Evolutionary conservation across 2,113 vertebrate species (phyloP).

Genomic region (Monopterus albus): DNA sequence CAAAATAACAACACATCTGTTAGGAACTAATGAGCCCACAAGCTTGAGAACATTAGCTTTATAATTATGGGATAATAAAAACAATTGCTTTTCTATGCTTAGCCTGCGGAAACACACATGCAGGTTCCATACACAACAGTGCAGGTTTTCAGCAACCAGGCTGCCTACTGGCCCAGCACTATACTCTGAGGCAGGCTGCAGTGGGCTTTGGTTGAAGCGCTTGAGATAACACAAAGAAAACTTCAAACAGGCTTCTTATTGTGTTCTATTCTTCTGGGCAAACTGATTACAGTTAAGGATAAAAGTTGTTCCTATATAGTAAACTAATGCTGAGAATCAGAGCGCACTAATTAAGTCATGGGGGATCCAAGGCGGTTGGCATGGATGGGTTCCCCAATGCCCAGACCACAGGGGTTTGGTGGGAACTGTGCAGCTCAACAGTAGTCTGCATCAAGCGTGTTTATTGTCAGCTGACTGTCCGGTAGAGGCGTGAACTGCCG

Average conservation of each 20-base stretch:
- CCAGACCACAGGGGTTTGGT: slow-evolving; percentile 65
- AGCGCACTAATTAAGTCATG: slow-evolving; percentile 83
- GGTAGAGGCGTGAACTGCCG: slow-evolving; percentile 66
- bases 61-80: slow-evolving; percentile 64
- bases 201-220: slow-evolving; percentile 75
- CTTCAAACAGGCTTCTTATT: slow-evolving; percentile 78
- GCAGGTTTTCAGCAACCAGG: slow-evolving; percentile 56
- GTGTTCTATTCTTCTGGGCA: slow-evolving; percentile 79
- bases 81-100: slow-evolving; percentile 50
- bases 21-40: slow-evolving; percentile 46
- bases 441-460: slow-evolving; percentile 77
- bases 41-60: slow-evolving; percentile 36
- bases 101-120: slow-evolving; percentile 35
- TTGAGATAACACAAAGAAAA: slow-evolving; percentile 76
- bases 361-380: slow-evolving; percentile 72
- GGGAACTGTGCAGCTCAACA: slow-evolving; percentile 73
- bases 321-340: slow-evolving; percentile 82
- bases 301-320: slow-evolving; percentile 82
- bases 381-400: slow-evolving; percentile 73
- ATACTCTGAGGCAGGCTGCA: slow-evolving; percentile 57
- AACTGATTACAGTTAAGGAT: slow-evolving; percentile 82
- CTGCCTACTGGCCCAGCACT: slow-evolving; percentile 55
- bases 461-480: slow-evolving; percentile 78
- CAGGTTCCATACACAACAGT: slow-evolving; percentile 55
- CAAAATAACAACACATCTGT: slow-evolving; percentile 54